Percentiles rank a stretch among this genome's conserved stretches.
Conservation (phyloP, 23 tunicate species). For the Aplidium turbinatum region DNA sequence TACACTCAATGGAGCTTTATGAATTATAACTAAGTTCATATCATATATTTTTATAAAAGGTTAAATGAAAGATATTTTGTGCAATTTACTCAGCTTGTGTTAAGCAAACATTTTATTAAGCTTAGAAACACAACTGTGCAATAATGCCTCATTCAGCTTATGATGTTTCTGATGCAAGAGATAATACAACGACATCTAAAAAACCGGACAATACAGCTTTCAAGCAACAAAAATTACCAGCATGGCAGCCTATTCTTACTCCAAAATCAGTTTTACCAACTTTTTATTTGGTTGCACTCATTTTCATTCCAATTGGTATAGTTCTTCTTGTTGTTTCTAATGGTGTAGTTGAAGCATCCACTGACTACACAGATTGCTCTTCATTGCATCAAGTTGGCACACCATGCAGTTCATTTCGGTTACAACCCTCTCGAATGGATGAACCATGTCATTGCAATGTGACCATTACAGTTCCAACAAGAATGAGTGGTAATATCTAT, state of each 20-base stretch:
- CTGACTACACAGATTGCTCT: conserved; percentile 75
- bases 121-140: too few species aligned
- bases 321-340: conserved; percentile 62
- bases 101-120: too few species aligned
- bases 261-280: conserved; percentile 69
- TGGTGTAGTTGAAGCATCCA: conserved; percentile 45
- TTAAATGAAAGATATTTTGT: too few species aligned
- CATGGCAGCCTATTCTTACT: conserved; percentile 79
- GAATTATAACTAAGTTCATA: too few species aligned
- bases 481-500: conserved; percentile 54
- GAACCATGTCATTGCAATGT: conserved; percentile 40
- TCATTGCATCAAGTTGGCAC: conserved; percentile 12
- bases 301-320: conserved; percentile 81
- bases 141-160: not conserved
- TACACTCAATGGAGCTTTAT: too few species aligned
- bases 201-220: conserved; percentile 68
- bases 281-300: conserved; percentile 39
- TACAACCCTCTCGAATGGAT: not conserved
- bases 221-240: conserved; percentile 88
- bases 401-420: conserved; percentile 20
- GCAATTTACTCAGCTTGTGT: too few species aligned
- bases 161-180: not conserved
- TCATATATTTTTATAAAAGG: too few species aligned
- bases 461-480: conserved; percentile 24
- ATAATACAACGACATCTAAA: not conserved